Conservation (phyloP, 2,113 vertebrate species). For the Numida meleagris region DNA sequence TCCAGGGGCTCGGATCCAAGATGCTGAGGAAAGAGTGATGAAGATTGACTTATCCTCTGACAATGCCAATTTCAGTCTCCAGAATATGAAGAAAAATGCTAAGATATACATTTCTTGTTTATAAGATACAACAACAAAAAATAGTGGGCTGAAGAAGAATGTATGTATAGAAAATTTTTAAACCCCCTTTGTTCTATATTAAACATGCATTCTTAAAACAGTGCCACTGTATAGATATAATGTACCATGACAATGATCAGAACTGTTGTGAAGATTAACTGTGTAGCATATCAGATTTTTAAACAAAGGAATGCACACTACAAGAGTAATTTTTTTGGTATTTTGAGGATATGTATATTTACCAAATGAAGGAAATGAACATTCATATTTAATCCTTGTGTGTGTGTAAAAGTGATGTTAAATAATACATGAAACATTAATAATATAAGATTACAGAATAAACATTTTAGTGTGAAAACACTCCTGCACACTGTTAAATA, state of each 20-base stretch:
- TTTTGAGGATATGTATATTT: not conserved
- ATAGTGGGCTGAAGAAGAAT: not conserved
- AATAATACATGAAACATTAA: not conserved
- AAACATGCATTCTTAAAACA: not conserved
- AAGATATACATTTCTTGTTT: not conserved
- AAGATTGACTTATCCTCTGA: not conserved
- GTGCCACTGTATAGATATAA: not conserved
- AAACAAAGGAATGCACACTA: not conserved
- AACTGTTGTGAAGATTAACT: not conserved
- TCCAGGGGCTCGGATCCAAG: not conserved
- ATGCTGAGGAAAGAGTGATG: not conserved
- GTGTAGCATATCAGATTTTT: not conserved
- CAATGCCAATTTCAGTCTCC: not conserved
- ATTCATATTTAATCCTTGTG: not conserved
- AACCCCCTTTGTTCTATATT: not conserved
- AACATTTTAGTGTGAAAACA: not conserved
- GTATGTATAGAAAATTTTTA: not conserved
- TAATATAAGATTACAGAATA: not conserved
- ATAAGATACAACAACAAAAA: not conserved
- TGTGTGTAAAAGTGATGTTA: not conserved
- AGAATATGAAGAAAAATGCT: not conserved
- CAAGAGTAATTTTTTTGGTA: not conserved
- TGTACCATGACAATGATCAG: not conserved
- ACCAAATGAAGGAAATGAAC: not conserved
- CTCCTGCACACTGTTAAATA: not conserved